phyloP scores from a whole-genome alignment of 2,797 vertebrate genomes.

The Loris lydekkerianus region DNA sequence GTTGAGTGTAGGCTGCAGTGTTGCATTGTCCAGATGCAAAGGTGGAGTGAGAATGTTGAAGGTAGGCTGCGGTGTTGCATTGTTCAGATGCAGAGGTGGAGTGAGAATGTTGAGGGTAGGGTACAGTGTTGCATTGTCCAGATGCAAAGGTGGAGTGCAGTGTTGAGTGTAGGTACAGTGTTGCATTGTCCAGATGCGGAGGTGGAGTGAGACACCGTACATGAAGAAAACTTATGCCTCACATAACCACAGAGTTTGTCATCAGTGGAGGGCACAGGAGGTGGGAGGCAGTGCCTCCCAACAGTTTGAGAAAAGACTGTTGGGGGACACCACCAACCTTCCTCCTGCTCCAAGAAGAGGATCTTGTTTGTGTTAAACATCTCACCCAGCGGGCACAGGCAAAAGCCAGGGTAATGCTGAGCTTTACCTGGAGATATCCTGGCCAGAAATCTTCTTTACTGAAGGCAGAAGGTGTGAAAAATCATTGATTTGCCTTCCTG shows the following conservation, averaged over 20 bases:
- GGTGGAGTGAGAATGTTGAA: background rate
- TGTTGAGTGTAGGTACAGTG: too few relatives aligned
- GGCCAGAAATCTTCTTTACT: background rate
- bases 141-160: too few relatives aligned
- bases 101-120: too few relatives aligned
- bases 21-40: background rate
- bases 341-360: background rate
- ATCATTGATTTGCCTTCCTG: background rate
- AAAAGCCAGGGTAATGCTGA: background rate
- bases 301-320: background rate
- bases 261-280: background rate
- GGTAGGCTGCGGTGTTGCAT: too few relatives aligned
- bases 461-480: background rate
- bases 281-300: too few relatives aligned
- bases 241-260: background rate
- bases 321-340: background rate
- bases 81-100: too few relatives aligned
- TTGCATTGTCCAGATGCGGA: background rate
- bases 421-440: background rate
- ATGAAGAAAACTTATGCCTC: background rate
- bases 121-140: too few relatives aligned
- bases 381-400: background rate
- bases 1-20: background rate
- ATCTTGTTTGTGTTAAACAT: background rate
- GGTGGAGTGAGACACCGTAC: fast-evolving